Evolutionary conservation across 2,113 vertebrate species (phyloP).

Genomic region (Microtus montanus): DNA sequence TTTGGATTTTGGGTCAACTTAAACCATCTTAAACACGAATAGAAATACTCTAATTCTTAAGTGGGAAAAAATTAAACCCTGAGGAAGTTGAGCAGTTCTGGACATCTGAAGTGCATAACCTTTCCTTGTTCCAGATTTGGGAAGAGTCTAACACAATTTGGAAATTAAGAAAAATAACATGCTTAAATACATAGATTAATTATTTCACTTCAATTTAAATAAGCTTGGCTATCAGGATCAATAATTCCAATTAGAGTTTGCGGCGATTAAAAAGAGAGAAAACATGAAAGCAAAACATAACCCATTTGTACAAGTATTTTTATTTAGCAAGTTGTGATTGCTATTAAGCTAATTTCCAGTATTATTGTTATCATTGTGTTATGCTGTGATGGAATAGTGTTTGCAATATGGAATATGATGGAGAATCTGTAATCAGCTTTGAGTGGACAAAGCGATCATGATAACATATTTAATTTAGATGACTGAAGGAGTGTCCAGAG

Average conservation of each 20-base stretch:
- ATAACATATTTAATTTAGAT: not conserved
- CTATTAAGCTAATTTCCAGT: conserved; percentile 29
- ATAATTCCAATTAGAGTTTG: too few species aligned
- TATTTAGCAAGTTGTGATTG: not conserved
- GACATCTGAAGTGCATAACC: not conserved
- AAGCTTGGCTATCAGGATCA: not conserved
- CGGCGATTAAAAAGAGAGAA: too few species aligned
- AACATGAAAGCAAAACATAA: not conserved
- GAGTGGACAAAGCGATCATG: not conserved
- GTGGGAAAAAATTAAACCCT: not conserved
- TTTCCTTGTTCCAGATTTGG: not conserved
- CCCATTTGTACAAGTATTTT: not conserved
- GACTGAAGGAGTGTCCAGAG: rapidly evolving
- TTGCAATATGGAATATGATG: not conserved
- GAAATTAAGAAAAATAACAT: conserved; percentile 6
- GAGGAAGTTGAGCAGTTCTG: not conserved
- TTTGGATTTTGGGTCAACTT: conserved; percentile 12
- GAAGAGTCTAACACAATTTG: not conserved
- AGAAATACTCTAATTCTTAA: not conserved
- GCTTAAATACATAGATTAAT: not conserved
- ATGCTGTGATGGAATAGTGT: not conserved
- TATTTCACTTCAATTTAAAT: not conserved
- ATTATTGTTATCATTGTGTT: conserved; percentile 21
- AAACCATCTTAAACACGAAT: not conserved
- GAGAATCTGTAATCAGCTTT: not conserved